Percentiles rank a stretch among this genome's conserved stretches.
These are phyloP conservation scores for Zoanthus gigantus DNA, from an alignment of 92 coral and sea anemone species.

Conservation along the genomic window DNA sequence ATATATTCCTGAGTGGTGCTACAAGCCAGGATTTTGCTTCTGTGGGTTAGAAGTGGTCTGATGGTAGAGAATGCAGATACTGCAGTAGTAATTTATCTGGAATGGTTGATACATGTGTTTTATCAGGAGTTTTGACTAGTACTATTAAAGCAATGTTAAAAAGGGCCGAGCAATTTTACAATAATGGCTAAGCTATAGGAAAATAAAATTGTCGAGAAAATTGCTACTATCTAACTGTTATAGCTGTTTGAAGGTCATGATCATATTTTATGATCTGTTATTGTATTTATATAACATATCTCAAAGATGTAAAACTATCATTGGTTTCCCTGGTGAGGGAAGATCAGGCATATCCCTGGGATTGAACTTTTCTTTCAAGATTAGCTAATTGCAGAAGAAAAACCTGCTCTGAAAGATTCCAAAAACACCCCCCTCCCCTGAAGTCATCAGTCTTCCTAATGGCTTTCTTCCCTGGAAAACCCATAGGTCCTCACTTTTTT, in stretches of 20 bases:
- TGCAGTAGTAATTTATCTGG: conserved; percentile 9
- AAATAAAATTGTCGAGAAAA: background rate
- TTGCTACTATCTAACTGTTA: background rate
- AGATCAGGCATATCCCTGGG: background rate
- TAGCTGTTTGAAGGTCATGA: background rate
- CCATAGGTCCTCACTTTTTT: background rate
- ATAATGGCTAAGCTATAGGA: background rate
- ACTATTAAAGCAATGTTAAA: background rate
- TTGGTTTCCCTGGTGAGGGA: background rate
- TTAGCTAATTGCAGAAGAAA: background rate
- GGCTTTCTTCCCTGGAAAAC: background rate
- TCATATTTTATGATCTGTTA: background rate
- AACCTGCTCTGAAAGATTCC: background rate
- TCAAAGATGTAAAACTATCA: background rate
- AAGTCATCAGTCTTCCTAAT: background rate
- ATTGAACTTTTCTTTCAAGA: background rate
- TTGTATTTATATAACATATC: background rate
- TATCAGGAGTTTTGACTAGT: conserved; percentile 7
- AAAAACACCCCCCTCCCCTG: background rate
- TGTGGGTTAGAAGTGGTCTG: conserved; percentile 13
- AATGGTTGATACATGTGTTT: background rate
- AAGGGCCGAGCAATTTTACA: background rate
- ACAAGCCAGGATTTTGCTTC: conserved; percentile 57
- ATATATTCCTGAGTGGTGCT: conserved; percentile 63
- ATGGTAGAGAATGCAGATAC: conserved; percentile 8